phyloP scores from a whole-genome alignment of 2,888 invertebrate genomes.

The Cataglyphis altisquamis region DNA sequence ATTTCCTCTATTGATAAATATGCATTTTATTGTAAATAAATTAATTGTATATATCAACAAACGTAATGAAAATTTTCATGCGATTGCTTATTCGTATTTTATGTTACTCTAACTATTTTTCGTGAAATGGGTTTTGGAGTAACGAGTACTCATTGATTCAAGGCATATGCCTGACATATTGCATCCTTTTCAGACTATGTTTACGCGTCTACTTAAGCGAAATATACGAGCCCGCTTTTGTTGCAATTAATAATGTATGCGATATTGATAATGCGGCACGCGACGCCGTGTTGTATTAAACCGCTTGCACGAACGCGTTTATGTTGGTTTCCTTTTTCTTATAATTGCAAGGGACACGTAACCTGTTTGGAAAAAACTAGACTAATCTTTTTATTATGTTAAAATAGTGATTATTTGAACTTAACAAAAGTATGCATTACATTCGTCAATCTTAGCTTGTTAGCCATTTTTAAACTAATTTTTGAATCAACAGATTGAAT shows the following conservation, averaged over 20 bases:
- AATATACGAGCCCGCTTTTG: conserved; percentile 41
- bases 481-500: not conserved
- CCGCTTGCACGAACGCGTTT: conserved; percentile 24
- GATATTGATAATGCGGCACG: conserved; percentile 61
- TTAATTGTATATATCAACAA: not conserved
- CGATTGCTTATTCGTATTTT: not conserved
- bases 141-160: not conserved
- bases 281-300: conserved; percentile 43
- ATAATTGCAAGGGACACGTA: conserved; percentile 40
- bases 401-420: not conserved
- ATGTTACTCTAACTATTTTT: not conserved
- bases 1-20: not conserved
- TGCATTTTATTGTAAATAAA: not conserved
- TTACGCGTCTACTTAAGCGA: conserved; percentile 5
- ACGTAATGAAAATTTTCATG: not conserved
- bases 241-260: conserved; percentile 76
- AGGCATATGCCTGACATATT: not conserved
- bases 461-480: not conserved
- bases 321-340: conserved; percentile 14
- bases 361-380: not conserved
- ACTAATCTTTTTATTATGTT: conserved; percentile 20
- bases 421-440: not conserved
- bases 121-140: not conserved
- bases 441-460: not conserved
- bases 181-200: not conserved